Percentiles rank a stretch among this genome's conserved stretches.
These are phyloP conservation scores for Elysia chlorotica DNA, from an alignment of 1,140 invertebrate species.

Conservation along the genomic window DNA sequence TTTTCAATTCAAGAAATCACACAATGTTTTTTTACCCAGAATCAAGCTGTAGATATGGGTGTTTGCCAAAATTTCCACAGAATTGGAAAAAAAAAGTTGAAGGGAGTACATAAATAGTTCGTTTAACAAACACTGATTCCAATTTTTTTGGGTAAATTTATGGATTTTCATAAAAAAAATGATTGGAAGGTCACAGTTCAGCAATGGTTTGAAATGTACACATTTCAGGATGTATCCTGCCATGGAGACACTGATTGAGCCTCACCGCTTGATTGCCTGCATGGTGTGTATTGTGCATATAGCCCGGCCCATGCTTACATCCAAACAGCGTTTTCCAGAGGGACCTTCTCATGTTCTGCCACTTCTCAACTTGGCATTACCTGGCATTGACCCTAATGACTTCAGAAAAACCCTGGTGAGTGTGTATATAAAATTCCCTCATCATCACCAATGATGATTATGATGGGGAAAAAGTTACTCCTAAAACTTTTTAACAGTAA, in stretches of 20 bases:
- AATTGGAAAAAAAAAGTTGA: too few relatives aligned
- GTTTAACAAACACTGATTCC: background rate
- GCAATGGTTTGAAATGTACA: background rate
- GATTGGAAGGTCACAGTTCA: background rate
- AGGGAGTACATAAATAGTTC: background rate
- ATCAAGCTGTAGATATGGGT: too few relatives aligned
- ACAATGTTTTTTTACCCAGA: too few relatives aligned
- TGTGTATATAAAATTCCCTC: too few relatives aligned
- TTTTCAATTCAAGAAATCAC: too few relatives aligned
- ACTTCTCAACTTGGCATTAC: constrained; percentile 77
- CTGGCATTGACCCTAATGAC: constrained; percentile 91
- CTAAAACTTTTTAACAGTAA: too few relatives aligned
- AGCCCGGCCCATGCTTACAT: constrained; percentile 68
- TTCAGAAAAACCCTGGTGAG: constrained; percentile 80
- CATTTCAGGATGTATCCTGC: constrained; percentile 63
- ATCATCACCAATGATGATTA: too few relatives aligned
- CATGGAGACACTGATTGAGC: constrained; percentile 85
- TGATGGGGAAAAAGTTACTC: too few relatives aligned
- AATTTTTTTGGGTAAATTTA: background rate
- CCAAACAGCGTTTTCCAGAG: constrained; percentile 69
- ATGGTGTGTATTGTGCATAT: constrained; percentile 78
- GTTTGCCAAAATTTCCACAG: too few relatives aligned
- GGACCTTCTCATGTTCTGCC: constrained; percentile 82
- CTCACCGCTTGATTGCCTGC: constrained; percentile 80
- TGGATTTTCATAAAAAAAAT: background rate